A percentile compares a stretch with the other conserved stretches of the same genome.
Evolutionary conservation across 2,888 invertebrate genomes (phyloP).

Genomic region (Nephrotoma guestfalica): DNA sequence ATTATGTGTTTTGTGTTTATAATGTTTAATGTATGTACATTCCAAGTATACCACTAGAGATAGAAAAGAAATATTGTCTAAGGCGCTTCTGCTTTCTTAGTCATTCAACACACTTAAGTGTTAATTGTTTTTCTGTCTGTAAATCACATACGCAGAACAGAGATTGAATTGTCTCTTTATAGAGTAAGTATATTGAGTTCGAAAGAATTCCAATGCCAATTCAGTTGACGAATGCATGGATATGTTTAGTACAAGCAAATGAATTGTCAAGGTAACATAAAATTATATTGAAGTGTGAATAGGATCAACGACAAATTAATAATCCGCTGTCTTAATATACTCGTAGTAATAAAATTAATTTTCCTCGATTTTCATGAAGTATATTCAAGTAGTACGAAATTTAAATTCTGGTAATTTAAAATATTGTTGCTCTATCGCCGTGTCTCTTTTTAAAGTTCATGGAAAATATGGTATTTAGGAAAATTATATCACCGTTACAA

Average conservation of each 20-base stretch:
- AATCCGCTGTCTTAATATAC: background rate
- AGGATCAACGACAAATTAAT: background rate
- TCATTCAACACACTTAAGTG: background rate
- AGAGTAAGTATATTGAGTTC: background rate
- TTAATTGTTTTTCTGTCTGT: background rate
- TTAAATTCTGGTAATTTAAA: too few species aligned
- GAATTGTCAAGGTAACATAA: background rate
- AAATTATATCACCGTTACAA: background rate
- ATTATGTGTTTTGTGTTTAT: too few species aligned
- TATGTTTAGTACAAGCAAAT: background rate
- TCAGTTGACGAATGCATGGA: background rate
- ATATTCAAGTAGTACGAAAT: too few species aligned
- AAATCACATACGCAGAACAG: background rate
- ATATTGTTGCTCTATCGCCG: background rate
- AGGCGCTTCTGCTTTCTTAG: background rate
- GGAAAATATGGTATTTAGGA: background rate
- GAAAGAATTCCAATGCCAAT: background rate
- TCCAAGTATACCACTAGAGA: background rate
- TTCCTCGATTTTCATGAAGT: background rate
- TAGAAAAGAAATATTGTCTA: background rate
- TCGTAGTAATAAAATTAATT: too few species aligned
- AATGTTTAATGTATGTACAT: background rate
- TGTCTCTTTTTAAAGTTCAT: background rate
- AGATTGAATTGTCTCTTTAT: background rate
- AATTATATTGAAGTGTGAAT: background rate